Evolutionary conservation across 64 coral and sea anemone species (phyloP), one percentile per base, ranked within the genome.

Genomic region (Porites lutea): DNA sequence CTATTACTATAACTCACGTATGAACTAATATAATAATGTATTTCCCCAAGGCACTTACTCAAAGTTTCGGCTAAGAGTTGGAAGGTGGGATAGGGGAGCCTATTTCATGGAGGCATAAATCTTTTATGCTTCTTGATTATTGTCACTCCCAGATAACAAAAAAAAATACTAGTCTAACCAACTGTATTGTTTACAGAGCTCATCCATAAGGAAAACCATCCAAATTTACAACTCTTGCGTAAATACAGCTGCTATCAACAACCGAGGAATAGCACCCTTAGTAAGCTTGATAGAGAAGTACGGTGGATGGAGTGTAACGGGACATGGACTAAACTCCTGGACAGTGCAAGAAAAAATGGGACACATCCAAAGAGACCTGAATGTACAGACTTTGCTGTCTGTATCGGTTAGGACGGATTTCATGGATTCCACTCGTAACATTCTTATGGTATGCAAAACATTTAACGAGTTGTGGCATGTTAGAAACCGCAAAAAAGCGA

Each of bases 301-400:
- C 75, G 93, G 93, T 6, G 93, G 93, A 20, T 95, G 93, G 93
- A 23, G 48, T 37, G 68, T 95, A 22, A 84, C 82, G n/a, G 22
- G 71, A 23, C 73, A 74, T 48, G 71, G 43, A 72, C 6, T 2
- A 7, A 65, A 73, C 15, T 75, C 3, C 0, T 27, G 74, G 65
- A 55, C 48, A 44, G 22, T 95, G 53, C 37, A 44, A 65, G 16
- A 16, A 53, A 76, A 76, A 80, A 95, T 95, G 71, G 88, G 69
- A 13, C 52, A 8, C 23, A 55, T 89, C 9, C 9, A 65, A 50
- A 43, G 89, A 20, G 82, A 91, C 15, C 57, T 95, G 4, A 81
- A 91, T 63, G 88, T 95, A 8, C 48, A 87, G 51, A 83, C 93
- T 9, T 50, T 95, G 12, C 16, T 95, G 69, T 82, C 48, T 2